A percentile compares a stretch with the other conserved stretches of the same genome.
Conservation (phyloP, 1,140 invertebrate genomes). For the Trachymyrmex cornetzi region DNA sequence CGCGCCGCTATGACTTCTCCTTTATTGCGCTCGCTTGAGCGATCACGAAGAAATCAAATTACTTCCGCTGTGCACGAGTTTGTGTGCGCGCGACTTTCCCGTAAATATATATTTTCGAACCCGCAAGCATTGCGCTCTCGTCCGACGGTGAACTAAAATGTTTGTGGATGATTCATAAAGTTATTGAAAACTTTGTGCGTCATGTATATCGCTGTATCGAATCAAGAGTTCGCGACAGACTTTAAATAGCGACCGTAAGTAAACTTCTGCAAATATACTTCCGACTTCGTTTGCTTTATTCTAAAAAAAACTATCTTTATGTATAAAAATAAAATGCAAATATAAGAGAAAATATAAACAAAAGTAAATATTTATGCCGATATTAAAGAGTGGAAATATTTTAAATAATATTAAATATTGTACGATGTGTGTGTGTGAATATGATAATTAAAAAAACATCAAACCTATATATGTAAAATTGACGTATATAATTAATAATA, state of each 20-base stretch:
- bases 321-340: not conserved
- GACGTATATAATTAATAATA: not conserved
- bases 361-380: not conserved
- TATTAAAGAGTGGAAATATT: not conserved
- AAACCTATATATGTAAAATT: not conserved
- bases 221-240: conserved; percentile 25
- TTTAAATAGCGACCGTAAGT: conserved; percentile 31
- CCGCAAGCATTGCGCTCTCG: not conserved
- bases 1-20: conserved; percentile 33
- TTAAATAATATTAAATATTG: not conserved
- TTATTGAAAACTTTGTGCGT: conserved; percentile 49
- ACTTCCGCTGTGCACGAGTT: conserved; percentile 54
- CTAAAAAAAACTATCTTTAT: conserved; percentile 3
- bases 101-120: conserved; percentile 42
- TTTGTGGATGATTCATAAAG: conserved; percentile 43
- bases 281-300: not conserved
- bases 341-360: not conserved
- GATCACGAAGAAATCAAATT: conserved; percentile 74
- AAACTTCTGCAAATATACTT: conserved; percentile 13
- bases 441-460: not conserved
- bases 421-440: not conserved
- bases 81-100: conserved; percentile 31
- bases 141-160: conserved; percentile 22
- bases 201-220: conserved; percentile 3
- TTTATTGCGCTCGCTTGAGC: conserved; percentile 71